Evolutionary conservation across 2,888 invertebrate species (phyloP).

Genomic region (Hypomecis atomaria): DNA sequence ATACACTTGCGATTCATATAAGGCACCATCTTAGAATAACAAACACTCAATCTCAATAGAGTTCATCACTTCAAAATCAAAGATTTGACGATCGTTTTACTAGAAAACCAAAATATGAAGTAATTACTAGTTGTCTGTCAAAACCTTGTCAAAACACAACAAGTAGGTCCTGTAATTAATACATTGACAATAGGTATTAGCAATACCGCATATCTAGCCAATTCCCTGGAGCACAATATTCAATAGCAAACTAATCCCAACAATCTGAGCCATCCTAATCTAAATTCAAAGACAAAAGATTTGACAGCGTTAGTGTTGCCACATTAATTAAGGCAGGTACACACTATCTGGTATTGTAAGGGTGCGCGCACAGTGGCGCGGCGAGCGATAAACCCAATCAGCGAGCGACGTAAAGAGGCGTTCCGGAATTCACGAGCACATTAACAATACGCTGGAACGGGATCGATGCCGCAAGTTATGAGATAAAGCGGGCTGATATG

Average conservation of each 20-base stretch:
- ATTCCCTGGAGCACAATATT: background rate
- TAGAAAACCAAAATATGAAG: too few relatives aligned
- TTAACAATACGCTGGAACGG: conserved; percentile 66
- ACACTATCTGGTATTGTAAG: conserved; percentile 39
- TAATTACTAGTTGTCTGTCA: too few relatives aligned
- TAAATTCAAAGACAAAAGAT: conserved; percentile 35
- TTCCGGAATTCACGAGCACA: conserved; percentile 66
- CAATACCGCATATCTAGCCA: background rate
- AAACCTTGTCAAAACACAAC: too few relatives aligned
- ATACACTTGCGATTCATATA: too few relatives aligned
- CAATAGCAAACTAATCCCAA: background rate
- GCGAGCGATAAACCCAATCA: conserved; percentile 75
- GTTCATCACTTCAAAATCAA: too few relatives aligned
- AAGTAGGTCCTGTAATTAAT: background rate
- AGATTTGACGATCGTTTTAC: too few relatives aligned
- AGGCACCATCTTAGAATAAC: too few relatives aligned
- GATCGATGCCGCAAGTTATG: conserved; percentile 47
- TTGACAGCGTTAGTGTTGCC: conserved; percentile 32
- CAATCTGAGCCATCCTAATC: conserved; percentile 10
- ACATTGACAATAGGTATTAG: background rate
- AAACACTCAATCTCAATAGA: too few relatives aligned
- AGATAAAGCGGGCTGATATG: conserved; percentile 5
- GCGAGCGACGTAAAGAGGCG: conserved; percentile 72
- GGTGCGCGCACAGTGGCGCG: conserved; percentile 42
- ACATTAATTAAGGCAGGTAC: conserved; percentile 39